Conservation (phyloP, 2,888 invertebrate species). For the Stenichneumon culpator region DNA sequence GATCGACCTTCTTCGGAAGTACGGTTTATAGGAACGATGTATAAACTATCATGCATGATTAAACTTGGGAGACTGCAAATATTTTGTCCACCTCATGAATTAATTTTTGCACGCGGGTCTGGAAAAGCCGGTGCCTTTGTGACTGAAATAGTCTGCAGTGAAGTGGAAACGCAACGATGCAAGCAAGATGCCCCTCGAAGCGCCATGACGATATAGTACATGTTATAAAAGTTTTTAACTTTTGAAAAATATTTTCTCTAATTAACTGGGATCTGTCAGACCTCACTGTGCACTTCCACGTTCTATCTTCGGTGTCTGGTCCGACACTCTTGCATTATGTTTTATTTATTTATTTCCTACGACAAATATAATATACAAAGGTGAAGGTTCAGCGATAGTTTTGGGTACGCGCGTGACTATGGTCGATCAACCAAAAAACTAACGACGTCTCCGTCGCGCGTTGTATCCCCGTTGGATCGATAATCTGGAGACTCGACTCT, state of each 20-base stretch:
- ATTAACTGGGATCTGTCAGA: not conserved
- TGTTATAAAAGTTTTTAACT: no score
- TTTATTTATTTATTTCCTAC: not conserved
- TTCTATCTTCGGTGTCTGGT: no score
- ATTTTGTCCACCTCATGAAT: not conserved
- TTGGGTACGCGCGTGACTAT: constrained; percentile 33
- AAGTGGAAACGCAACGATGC: not conserved
- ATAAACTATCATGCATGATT: constrained; percentile 20
- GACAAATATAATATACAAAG: constrained; percentile 24
- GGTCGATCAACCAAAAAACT: constrained; percentile 29
- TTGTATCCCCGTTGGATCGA: constrained; percentile 56
- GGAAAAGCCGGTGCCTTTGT: not conserved
- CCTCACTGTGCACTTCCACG: no score
- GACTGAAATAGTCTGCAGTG: not conserved
- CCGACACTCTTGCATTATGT: not conserved
- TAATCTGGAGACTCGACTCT: constrained; percentile 38
- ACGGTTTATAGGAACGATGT: not conserved
- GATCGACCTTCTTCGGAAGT: constrained; percentile 71
- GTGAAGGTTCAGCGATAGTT: constrained; percentile 36
- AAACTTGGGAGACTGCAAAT: constrained; percentile 6
- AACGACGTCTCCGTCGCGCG: constrained; percentile 2
- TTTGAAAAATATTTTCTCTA: not conserved
- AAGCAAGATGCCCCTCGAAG: not conserved
- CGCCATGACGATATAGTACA: no score
- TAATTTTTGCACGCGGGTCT: not conserved